Conservation (phyloP, 2,797 vertebrate species). For the Furcifer pardalis region DNA sequence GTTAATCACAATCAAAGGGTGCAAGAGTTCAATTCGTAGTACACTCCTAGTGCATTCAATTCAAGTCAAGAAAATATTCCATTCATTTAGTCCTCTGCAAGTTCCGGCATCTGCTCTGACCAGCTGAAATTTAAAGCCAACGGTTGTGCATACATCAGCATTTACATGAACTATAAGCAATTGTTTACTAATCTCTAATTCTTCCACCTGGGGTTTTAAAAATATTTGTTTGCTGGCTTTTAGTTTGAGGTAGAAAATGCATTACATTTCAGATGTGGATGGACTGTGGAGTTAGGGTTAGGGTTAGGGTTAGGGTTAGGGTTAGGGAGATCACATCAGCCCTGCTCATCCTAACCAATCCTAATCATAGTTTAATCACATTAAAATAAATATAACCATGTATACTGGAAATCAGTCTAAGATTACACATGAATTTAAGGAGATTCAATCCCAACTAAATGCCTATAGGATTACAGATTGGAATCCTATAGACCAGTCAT, state of each 20-base stretch:
- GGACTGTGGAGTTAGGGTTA: too few relatives aligned
- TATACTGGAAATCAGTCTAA: background rate
- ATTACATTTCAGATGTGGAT: background rate
- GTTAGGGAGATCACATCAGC: too few relatives aligned
- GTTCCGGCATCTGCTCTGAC: background rate
- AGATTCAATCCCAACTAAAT: background rate
- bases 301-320: too few relatives aligned
- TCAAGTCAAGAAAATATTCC: constrained; percentile 24
- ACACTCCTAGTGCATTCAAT: constrained; percentile 35
- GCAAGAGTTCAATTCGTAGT: constrained; percentile 32
- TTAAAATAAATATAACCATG: background rate
- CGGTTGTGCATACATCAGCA: background rate
- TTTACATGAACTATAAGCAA: too few relatives aligned
- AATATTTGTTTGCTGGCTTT: background rate
- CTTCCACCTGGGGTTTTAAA: background rate
- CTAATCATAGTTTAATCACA: background rate
- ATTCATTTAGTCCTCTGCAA: background rate
- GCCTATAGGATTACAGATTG: background rate
- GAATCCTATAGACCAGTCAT: too few relatives aligned
- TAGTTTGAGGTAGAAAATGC: background rate
- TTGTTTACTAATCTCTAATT: background rate
- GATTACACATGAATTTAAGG: background rate
- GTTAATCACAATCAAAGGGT: constrained; percentile 16
- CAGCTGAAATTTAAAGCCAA: background rate
- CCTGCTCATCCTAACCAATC: too few relatives aligned